A percentile compares a stretch with the other conserved stretches of the same genome.
Evolutionary conservation across 1,140 invertebrate genomes (phyloP).

Genomic region (Diachasmimorpha longicaudata): DNA sequence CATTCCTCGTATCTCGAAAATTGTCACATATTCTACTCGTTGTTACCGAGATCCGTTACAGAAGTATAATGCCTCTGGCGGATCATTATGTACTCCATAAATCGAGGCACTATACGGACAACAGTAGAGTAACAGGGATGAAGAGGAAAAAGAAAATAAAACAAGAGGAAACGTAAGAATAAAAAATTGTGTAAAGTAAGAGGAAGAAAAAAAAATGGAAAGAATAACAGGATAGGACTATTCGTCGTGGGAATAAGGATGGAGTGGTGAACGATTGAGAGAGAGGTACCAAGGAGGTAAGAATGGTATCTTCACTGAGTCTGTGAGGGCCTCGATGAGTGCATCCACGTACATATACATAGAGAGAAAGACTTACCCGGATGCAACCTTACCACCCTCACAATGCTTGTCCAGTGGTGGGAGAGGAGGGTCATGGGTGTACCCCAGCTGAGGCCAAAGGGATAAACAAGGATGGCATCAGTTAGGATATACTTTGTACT

Average conservation of each 20-base stretch:
- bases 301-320: not conserved
- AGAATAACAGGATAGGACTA: conserved; percentile 6
- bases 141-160: not conserved
- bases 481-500: conserved; percentile 30
- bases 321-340: not conserved
- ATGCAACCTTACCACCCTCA: conserved; percentile 27
- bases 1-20: not conserved
- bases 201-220: not conserved
- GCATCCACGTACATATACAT: not conserved
- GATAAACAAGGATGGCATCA: conserved; percentile 18
- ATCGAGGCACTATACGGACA: conserved; percentile 29
- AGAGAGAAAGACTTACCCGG: conserved; percentile 23
- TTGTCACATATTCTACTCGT: conserved; percentile 21
- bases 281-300: not conserved
- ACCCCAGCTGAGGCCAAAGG: conserved; percentile 33
- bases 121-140: conserved; percentile 4
- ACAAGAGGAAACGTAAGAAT: not conserved
- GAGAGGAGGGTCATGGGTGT: conserved; percentile 27
- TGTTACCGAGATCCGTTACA: conserved; percentile 1
- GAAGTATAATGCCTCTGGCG: conserved; percentile 46
- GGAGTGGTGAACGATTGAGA: not conserved
- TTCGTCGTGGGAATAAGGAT: conserved; percentile 18
- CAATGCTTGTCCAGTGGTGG: conserved; percentile 25
- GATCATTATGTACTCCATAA: conserved; percentile 57
- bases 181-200: not conserved